Conservation (phyloP, 2,113 vertebrate species). For the Microcebus griseorufus region DNA sequence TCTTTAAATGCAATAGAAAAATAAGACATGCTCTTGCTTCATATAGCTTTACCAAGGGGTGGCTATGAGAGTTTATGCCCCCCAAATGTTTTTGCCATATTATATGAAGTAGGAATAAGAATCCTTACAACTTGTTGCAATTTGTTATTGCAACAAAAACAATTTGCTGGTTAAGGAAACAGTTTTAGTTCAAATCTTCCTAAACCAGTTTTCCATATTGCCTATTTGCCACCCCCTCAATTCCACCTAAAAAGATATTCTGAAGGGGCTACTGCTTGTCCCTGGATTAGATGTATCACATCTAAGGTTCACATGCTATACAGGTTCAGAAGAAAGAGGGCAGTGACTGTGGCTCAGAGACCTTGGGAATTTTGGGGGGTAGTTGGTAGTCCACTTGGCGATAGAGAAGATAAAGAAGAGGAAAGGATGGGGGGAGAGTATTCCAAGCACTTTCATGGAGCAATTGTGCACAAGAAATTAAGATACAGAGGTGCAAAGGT, state of each 20-base stretch:
- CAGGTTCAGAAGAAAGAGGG: neutral
- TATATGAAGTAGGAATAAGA: neutral
- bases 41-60: neutral
- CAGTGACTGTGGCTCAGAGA: neutral
- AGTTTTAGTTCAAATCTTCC: neutral
- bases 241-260: neutral
- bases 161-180: neutral
- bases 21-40: neutral
- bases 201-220: neutral
- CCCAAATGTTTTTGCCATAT: neutral
- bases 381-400: neutral
- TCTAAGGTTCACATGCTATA: neutral
- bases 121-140: neutral
- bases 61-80: neutral
- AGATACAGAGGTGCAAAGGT: neutral
- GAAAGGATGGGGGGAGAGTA: neutral
- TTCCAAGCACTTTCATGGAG: neutral
- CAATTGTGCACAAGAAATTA: neutral
- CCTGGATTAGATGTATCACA: neutral
- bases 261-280: neutral
- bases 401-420: neutral
- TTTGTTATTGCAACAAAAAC: neutral
- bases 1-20: neutral
- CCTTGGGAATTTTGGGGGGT: neutral
- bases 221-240: rapidly evolving